phyloP scores from a whole-genome alignment of 1,140 invertebrate species.

The Brachionus sp. region DNA sequence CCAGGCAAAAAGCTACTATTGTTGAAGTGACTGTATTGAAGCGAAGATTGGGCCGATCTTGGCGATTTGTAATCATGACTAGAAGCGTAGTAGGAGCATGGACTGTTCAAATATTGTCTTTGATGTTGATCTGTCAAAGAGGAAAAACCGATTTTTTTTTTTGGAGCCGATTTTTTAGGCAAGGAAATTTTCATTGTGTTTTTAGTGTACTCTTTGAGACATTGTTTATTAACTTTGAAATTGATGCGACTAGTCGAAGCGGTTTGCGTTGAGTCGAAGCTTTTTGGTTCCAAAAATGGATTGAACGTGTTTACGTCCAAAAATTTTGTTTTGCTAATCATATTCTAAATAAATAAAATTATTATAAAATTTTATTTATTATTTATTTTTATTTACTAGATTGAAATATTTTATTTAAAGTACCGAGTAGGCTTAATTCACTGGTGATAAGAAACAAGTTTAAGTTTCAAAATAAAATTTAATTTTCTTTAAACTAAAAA shows the following conservation, averaged over 20 bases:
- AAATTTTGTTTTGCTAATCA: background rate
- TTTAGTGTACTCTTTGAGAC: constrained; percentile 16
- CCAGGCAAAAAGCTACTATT: background rate
- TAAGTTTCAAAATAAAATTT: background rate
- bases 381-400: background rate
- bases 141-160: background rate
- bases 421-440: background rate
- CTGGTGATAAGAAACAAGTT: background rate
- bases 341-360: background rate
- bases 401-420: background rate
- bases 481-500: background rate
- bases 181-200: background rate
- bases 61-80: background rate
- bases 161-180: background rate
- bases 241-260: background rate
- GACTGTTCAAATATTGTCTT: background rate
- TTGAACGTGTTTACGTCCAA: background rate
- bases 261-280: background rate
- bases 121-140: background rate
- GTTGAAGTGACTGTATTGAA: constrained; percentile 1
- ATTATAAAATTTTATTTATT: background rate
- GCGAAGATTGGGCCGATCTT: background rate
- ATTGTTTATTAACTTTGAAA: constrained; percentile 23
- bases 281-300: background rate
- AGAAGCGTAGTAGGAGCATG: background rate